Conservation (phyloP, 2,797 vertebrate species). For the Crocodylus rhombifer region DNA sequence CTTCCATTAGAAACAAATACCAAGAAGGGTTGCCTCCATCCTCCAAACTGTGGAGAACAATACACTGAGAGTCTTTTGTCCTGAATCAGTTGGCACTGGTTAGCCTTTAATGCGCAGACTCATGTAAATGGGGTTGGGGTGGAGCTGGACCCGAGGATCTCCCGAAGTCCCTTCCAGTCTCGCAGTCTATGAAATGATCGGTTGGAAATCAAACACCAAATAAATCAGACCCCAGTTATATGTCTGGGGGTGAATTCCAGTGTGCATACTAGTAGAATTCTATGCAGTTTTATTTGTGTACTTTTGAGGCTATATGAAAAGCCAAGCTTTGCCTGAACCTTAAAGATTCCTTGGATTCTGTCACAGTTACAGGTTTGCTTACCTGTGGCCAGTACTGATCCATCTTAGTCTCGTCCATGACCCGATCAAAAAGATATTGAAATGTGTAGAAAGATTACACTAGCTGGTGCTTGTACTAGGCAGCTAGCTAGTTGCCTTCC, state of each 20-base stretch:
- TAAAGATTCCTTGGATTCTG: background rate
- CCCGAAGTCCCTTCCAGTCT: too few species aligned
- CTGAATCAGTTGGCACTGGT: too few species aligned
- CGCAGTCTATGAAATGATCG: rapidly evolving
- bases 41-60: background rate
- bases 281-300: background rate
- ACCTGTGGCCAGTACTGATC: background rate
- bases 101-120: too few species aligned
- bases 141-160: too few species aligned
- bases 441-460: background rate
- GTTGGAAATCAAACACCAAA: background rate
- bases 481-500: background rate
- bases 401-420: rapidly evolving
- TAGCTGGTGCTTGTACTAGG: background rate
- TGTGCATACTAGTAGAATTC: background rate
- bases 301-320: background rate
- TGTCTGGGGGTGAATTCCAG: background rate
- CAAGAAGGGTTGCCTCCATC: background rate
- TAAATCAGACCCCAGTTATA: background rate
- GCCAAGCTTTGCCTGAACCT: background rate
- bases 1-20: background rate
- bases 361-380: background rate
- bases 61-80: too few species aligned
- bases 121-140: too few species aligned
- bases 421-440: background rate